Evolutionary conservation across 2,888 invertebrate genomes (phyloP).

Genomic region (Tetrapedia diversipes): DNA sequence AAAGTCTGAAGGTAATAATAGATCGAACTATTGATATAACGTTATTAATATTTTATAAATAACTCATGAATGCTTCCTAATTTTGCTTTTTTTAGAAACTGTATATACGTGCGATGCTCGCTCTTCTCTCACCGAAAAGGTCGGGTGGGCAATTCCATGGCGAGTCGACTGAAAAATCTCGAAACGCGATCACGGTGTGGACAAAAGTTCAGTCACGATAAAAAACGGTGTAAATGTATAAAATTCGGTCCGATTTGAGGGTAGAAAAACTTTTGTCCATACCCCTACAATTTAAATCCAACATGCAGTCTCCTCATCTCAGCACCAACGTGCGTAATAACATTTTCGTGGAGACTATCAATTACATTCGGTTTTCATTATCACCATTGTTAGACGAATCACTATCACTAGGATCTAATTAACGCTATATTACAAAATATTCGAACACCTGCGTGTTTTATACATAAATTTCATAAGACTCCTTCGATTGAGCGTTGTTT

Average conservation of each 20-base stretch:
- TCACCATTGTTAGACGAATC: slow-evolving; percentile 32
- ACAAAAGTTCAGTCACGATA: slow-evolving; percentile 72
- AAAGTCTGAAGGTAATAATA: slow-evolving; percentile 49
- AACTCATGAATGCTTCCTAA: slow-evolving; percentile 39
- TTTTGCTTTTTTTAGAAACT: slow-evolving; percentile 11
- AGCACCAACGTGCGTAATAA: slow-evolving; percentile 45
- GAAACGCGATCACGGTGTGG: slow-evolving; percentile 58
- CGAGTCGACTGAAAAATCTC: slow-evolving; percentile 41
- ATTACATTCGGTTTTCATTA: not conserved
- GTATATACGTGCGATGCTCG: slow-evolving; percentile 24
- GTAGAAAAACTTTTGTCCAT: slow-evolving; percentile 74
- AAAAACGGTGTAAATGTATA: slow-evolving; percentile 80
- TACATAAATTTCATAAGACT: slow-evolving; percentile 28
- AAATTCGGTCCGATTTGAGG: slow-evolving; percentile 73
- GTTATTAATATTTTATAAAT: slow-evolving; percentile 33
- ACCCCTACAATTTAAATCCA: slow-evolving; percentile 42
- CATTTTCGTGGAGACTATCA: slow-evolving; percentile 33
- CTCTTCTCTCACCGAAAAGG: slow-evolving; percentile 27
- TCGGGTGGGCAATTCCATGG: slow-evolving; percentile 53
- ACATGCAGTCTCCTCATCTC: slow-evolving; percentile 35
- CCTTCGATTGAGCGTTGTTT: slow-evolving; percentile 13
- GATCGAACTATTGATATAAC: slow-evolving; percentile 58
- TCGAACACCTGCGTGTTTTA: not conserved
- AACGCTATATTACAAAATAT: slow-evolving; percentile 54
- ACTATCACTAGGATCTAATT: slow-evolving; percentile 33